phyloP scores from a whole-genome alignment of 2,113 vertebrate species.

The Climacteris rufus region DNA sequence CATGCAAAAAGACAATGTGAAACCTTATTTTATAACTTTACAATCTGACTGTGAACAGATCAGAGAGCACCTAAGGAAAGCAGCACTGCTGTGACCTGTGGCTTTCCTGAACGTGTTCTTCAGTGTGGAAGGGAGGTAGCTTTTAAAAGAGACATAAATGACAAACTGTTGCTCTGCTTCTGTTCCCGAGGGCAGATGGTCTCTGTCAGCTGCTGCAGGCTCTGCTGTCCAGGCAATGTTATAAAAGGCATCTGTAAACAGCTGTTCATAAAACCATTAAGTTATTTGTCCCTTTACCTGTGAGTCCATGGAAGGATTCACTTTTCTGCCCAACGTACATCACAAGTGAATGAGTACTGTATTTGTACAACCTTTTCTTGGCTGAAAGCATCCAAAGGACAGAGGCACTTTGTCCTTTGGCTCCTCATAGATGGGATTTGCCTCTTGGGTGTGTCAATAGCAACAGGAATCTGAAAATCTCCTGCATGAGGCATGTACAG shows the following conservation, averaged over 20 bases:
- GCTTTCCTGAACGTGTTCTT: neutral
- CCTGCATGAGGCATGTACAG: neutral
- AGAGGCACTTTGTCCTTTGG: neutral
- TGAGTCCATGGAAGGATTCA: neutral
- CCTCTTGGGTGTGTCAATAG: neutral
- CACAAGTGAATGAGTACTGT: neutral
- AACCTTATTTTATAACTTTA: neutral
- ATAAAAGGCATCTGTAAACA: neutral
- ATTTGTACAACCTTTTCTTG: neutral
- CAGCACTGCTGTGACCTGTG: neutral
- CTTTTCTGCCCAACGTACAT: neutral
- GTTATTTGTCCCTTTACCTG: accelerated
- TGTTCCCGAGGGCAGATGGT: neutral
- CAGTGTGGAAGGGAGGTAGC: neutral
- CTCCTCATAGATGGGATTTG: neutral
- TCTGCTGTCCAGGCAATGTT: neutral
- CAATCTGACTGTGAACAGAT: neutral
- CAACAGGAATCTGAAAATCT: neutral
- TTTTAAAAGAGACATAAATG: neutral
- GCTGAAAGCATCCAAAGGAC: neutral
- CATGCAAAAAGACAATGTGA: accelerated
- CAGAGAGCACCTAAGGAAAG: neutral
- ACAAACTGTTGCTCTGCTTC: too few relatives aligned
- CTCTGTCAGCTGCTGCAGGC: neutral
- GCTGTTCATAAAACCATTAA: neutral